Evolutionary conservation across 1,140 invertebrate genomes (phyloP).

Genomic region (Aleiodes sp.): DNA sequence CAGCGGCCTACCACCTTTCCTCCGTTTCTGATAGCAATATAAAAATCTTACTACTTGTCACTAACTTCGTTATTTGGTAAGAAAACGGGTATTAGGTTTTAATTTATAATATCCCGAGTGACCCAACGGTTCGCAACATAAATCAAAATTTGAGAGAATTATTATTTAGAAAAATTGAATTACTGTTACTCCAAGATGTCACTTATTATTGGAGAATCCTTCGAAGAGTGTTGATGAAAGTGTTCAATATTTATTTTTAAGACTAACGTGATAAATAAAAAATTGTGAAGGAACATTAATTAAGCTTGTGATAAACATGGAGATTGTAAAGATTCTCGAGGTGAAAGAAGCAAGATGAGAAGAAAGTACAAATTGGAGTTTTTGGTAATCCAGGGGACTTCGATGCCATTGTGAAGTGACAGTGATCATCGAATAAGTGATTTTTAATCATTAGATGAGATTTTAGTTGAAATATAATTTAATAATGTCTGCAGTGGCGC

Average conservation of each 20-base stretch:
- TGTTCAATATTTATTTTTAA: background rate
- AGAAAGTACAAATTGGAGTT: background rate
- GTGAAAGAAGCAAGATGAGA: background rate
- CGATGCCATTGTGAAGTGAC: slow-evolving; percentile 26
- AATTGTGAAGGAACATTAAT: background rate
- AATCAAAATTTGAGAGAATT: too few relatives aligned
- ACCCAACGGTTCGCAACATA: too few relatives aligned
- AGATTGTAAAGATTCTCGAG: too few relatives aligned
- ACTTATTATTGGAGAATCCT: too few relatives aligned
- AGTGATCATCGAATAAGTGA: background rate
- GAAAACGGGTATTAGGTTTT: too few relatives aligned
- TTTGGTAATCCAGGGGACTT: slow-evolving; percentile 16
- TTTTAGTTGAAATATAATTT: slow-evolving; percentile 2
- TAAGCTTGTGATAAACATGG: slow-evolving; percentile 4
- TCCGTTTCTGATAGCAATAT: slow-evolving; percentile 7
- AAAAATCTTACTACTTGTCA: too few relatives aligned
- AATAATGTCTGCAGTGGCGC: slow-evolving; percentile 61
- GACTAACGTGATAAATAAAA: background rate
- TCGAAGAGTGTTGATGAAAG: too few relatives aligned
- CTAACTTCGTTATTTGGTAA: too few relatives aligned
- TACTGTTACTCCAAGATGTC: too few relatives aligned
- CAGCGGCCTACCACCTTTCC: slow-evolving; percentile 44
- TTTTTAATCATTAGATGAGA: background rate
- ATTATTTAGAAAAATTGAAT: too few relatives aligned
- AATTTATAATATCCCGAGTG: too few relatives aligned